Base-by-base conservation (phyloP, 2,888 invertebrate genomes). In the Drosophila robusta region DNA sequence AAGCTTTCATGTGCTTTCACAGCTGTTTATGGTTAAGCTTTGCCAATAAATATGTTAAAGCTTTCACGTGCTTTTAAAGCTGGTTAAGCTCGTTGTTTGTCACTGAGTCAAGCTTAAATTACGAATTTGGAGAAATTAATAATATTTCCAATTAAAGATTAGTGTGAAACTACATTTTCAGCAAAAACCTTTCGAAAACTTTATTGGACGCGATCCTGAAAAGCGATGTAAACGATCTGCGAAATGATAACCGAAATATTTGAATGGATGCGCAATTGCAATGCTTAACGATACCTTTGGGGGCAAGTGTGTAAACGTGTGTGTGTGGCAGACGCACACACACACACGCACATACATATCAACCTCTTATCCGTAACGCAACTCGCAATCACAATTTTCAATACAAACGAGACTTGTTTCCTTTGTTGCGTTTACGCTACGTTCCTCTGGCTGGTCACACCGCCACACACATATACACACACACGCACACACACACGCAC, bases 401-500 rank as follows among this genome's bases (percentile, higher is more conserved):
- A 67, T 79, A 75, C 75, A 71, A 71, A 75, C 71, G 67, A 75
- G 64, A 61, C 71, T 66, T 75, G 79, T 57, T 78, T 78, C 76
- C 70, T 78, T 75, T 77, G 75, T 75, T 72, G 77, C 67, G 67
- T 71, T 50, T 47, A 50, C 46, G 58, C 72, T 67, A 50, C 72
- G 52, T 47, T 75, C 41, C 50, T 44, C 52, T 54, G 44, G 29
- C 49, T 52, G n/a, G 32, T 45, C 61, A 11, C 38, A 34, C 36
- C 50, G 34, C 3, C 34, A 18, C 39, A 49, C 38, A 41, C 24
- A 6, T 16, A 42, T 96, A 34, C 96, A 96, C 46, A 97, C 96
- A 0, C 97, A 95, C 0, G 97, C 45, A 22, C 38, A 12, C 36
- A 41, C 34, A 29, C 24, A 14, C 32, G 3, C 11, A 45, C 12